Conservation (phyloP, 2,113 vertebrate genomes). For the Paracanthobrama guichenoti region DNA sequence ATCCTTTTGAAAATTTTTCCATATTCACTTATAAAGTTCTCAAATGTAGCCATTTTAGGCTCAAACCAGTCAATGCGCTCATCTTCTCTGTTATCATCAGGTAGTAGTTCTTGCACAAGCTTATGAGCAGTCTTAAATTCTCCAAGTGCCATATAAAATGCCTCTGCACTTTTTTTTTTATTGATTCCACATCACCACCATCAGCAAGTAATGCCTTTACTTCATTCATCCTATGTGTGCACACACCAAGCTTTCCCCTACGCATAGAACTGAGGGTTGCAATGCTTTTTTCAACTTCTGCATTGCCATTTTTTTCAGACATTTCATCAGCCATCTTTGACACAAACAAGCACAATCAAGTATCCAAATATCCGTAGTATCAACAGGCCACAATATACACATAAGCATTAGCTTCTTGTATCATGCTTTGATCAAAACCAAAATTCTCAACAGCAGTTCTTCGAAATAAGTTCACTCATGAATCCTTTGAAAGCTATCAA, state of each 20-base stretch:
- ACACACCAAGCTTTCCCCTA: not conserved
- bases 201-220: not conserved
- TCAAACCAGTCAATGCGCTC: not conserved
- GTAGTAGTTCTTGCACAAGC: not conserved
- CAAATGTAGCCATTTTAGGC: not conserved
- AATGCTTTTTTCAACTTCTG: not conserved
- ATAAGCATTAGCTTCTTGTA: no score
- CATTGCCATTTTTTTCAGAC: no score
- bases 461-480: not conserved
- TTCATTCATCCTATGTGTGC: not conserved
- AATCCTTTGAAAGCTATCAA: not conserved
- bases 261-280: no score
- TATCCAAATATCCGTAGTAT: no score
- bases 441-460: not conserved
- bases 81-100: not conserved
- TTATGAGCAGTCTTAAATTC: constrained; percentile 11
- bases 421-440: not conserved
- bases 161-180: not conserved
- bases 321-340: no score
- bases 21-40: not conserved
- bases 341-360: no score
- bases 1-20: not conserved
- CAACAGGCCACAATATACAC: no score
- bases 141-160: not conserved
- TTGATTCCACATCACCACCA: not conserved